Evolutionary conservation across 2,888 invertebrate genomes (phyloP), one percentile per base, ranked within the genome.

Genomic region (Diplolepis rosae): DNA sequence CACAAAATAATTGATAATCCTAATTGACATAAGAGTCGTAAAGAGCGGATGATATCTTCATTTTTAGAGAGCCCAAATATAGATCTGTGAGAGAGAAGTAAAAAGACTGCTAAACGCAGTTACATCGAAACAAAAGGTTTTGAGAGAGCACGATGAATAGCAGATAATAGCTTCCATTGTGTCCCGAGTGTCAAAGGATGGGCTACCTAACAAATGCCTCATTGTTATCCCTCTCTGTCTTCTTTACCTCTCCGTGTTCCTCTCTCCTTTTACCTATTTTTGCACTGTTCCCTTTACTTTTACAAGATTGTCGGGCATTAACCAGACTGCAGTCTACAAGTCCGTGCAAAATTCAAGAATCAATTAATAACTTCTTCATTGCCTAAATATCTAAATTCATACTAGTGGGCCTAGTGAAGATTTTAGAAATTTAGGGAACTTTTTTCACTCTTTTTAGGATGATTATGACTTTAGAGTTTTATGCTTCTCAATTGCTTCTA

Each of bases 101-200:
- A 52, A n/a, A 28, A 54, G 45, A 35, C 28, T 32, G 27, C 22
- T 42, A 50, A n/a, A n/a, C 28, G 45, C 22, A 32, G 15, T 5
- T 52, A 45, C 11, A 18, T 42, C n/a, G 65, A 65, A 56, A 28
- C 28, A 66, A 50, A 50, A 35, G 18, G 51, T 18, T 32, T 9
- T 7, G 18, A 77, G 75, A 78, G 73, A 73, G 71, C 70, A 75
- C 80, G 81, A 85, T 85, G 80, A 84, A 83, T 81, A 81, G 77
- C 77, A 78, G 81, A 86, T 86, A 86, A 86, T 85, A 84, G 83
- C 81, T 79, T 80, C 81, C 83, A 84, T 87, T 86, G 84, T 87
- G 69, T 70, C 69, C 72, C 61, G 65, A 73, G 75, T 79, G 77
- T 79, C 77, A 74, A 76, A 76, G 77, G 80, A 81, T 77, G 78